Evolutionary conservation across 1,140 invertebrate genomes (phyloP), one percentile per base, ranked within the genome.

Genomic region (Aphelinus certus): DNA sequence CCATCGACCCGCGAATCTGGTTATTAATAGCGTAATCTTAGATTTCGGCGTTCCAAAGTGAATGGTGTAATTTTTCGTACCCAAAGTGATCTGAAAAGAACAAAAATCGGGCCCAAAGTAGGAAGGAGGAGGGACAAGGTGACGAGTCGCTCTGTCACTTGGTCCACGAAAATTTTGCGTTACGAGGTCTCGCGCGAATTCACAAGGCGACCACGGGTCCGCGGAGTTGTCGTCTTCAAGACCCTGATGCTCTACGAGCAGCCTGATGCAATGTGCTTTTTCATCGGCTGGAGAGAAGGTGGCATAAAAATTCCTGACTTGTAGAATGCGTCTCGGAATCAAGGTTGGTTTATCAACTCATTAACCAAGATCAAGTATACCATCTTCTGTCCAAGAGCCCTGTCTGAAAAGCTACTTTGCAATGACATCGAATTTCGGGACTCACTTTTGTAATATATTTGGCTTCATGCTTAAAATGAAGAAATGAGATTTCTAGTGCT

Each of bases 281-380:
- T 85, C 76, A 83, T 85, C 57, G 83, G 84, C 45, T 85, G 83
- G 81, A 81, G 84, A 62, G 83, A 85, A 76, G 83, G 83, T 64
- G 83, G 82, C 77, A 84, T 85, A 82, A 85, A 85, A 83, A 85
- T 85, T 81, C 83, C 83, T 77, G 79, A 83, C 82, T 26, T 26
- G 26, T 26, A 26, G 26, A 26, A 26, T 26, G 26, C 26, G 26
- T 26, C 26, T 26, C 26, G 26, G 26, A 26, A 26, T 26, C 26
- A 26, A 26, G 26, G 26, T 26, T 26, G 26, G 26, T 26, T 26
- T 0, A 0, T 26, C 26, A 26, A 26, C 26, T 26, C 26, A 26
- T 26, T 0, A 26, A 26, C 26, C 26, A 26, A 26, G 26, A 26
- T 26, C 26, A 26, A 26, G 26, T 26, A 26, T 26, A 26, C 26